Percentiles rank a stretch among this genome's conserved stretches.
Conservation (phyloP, 2,888 invertebrate species). For the Acanthoscelides obtectus region DNA sequence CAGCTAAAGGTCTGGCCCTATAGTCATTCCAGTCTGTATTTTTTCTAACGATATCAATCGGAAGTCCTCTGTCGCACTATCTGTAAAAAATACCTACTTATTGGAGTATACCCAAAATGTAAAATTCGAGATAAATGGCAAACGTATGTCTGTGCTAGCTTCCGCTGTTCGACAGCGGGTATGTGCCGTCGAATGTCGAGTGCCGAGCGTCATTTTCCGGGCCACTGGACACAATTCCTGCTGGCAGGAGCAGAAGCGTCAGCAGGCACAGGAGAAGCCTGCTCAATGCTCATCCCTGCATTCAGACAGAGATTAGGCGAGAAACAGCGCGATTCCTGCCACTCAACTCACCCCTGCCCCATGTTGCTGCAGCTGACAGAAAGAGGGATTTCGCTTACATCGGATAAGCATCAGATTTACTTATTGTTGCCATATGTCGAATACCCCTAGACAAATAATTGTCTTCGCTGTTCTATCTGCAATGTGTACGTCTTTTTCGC, state of each 20-base stretch:
- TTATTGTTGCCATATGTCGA: neutral
- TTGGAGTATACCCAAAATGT: no score
- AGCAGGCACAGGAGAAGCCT: no score
- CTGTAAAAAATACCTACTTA: no score
- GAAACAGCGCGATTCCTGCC: constrained; percentile 42
- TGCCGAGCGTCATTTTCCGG: constrained; percentile 53
- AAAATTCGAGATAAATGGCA: no score
- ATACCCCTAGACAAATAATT: neutral
- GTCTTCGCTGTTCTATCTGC: no score
- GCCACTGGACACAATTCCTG: constrained; percentile 52
- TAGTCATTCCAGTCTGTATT: no score
- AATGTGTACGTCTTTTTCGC: no score
- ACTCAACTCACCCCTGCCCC: constrained; percentile 31
- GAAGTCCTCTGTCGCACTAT: no score
- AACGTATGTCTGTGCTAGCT: constrained; percentile 9
- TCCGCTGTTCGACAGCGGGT: neutral
- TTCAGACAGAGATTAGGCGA: constrained; percentile 43
- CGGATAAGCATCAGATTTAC: neutral
- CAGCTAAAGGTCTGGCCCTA: no score
- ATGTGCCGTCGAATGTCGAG: neutral
- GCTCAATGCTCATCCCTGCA: constrained; percentile 15
- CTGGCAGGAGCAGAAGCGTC: neutral
- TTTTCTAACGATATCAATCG: no score
- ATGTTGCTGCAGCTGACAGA: constrained; percentile 13
- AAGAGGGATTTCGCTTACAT: neutral